Evolutionary conservation across 2,113 vertebrate species (phyloP).

Genomic region (Vulpes ferrilata): DNA sequence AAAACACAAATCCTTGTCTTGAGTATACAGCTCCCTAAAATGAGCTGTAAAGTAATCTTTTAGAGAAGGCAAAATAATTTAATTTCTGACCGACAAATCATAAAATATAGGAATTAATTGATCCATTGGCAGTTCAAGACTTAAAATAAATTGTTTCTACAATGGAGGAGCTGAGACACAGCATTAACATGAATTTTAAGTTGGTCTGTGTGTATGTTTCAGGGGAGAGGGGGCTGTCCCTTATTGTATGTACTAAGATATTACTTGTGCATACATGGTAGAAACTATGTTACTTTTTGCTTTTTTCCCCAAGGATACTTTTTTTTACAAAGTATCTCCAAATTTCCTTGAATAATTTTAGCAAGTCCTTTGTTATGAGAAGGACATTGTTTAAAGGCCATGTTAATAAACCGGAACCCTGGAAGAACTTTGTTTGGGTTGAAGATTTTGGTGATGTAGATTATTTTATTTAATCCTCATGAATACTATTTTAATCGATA

Average conservation of each 20-base stretch:
- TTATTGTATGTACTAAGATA: background rate
- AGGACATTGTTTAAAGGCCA: background rate
- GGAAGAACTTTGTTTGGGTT: slow-evolving; percentile 16
- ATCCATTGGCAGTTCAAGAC: background rate
- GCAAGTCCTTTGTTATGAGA: slow-evolving; percentile 42
- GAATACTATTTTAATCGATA: background rate
- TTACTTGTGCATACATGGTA: background rate
- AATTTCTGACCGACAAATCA: slow-evolving; percentile 16
- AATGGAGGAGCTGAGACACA: background rate
- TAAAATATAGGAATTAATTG: slow-evolving; percentile 26
- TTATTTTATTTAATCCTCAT: background rate
- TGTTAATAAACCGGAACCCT: background rate
- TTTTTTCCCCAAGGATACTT: background rate
- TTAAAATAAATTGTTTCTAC: background rate
- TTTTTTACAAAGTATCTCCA: background rate
- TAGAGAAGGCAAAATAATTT: slow-evolving; percentile 47
- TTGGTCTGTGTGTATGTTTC: background rate
- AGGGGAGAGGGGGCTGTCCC: background rate
- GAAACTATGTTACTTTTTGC: background rate
- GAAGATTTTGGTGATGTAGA: slow-evolving; percentile 26
- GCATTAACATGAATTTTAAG: background rate
- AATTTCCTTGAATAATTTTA: slow-evolving; percentile 51
- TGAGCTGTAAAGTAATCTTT: slow-evolving; percentile 50
- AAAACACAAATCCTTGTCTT: slow-evolving; percentile 63
- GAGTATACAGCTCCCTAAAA: slow-evolving; percentile 60